Conservation (phyloP, 2,113 vertebrate genomes). For the Sander vitreus region DNA sequence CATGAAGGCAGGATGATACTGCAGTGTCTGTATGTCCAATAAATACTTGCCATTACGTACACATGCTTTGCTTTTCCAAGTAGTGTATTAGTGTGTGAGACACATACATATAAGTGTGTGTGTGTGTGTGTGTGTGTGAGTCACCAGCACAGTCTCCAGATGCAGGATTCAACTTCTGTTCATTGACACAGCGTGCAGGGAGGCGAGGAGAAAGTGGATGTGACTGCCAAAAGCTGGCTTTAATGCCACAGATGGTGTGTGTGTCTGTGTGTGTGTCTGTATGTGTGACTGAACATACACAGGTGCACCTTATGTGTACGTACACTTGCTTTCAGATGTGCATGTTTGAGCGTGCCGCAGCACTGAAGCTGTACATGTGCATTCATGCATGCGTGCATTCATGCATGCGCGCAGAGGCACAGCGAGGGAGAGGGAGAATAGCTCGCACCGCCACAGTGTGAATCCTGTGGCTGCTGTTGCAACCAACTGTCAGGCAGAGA, state of each 20-base stretch:
- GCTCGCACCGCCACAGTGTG: slow-evolving; percentile 55
- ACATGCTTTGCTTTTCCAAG: not conserved
- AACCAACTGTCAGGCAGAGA: slow-evolving; percentile 62
- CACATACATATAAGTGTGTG: not conserved
- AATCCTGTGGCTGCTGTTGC: slow-evolving; percentile 54
- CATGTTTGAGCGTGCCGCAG: not conserved
- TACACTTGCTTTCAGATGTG: not conserved
- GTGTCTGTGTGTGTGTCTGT: slow-evolving; percentile 5
- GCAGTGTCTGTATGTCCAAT: slow-evolving; percentile 12
- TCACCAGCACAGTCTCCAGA: slow-evolving; percentile 53
- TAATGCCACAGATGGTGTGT: slow-evolving; percentile 58
- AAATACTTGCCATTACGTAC: slow-evolving; percentile 9
- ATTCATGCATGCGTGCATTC: slow-evolving; percentile 12
- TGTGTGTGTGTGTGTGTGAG: slow-evolving; percentile 25
- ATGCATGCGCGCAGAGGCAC: slow-evolving; percentile 24
- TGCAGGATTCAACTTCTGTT: slow-evolving; percentile 56
- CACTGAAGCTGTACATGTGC: not conserved
- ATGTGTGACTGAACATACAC: slow-evolving; percentile 24
- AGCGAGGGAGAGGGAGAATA: slow-evolving; percentile 52
- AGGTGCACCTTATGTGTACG: slow-evolving; percentile 12
- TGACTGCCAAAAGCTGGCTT: slow-evolving; percentile 62
- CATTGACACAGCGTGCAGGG: slow-evolving; percentile 50
- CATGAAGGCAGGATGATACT: slow-evolving; percentile 6
- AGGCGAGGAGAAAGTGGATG: slow-evolving; percentile 35
- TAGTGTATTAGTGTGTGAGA: not conserved